Conservation (phyloP, 2,797 vertebrate species). For the Glyptemys insculpta region DNA sequence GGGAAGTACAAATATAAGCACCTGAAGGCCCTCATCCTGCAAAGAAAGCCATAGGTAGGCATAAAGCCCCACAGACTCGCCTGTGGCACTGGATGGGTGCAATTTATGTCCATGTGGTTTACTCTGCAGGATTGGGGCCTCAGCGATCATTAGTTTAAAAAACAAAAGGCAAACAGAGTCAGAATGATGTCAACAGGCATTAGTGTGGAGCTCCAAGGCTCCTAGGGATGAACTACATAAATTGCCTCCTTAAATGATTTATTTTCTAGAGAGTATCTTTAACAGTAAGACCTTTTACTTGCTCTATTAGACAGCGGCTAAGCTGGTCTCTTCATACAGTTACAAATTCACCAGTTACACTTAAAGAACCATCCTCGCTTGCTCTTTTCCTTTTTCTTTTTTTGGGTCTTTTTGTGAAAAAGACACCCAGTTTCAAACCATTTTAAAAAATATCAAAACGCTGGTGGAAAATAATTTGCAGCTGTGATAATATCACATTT, state of each 20-base stretch:
- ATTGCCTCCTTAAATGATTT: slow-evolving; percentile 16
- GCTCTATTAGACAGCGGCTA: slow-evolving; percentile 54
- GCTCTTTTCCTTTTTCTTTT: slow-evolving; percentile 52
- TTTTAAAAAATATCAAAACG: slow-evolving; percentile 65
- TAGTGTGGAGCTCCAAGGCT: background rate
- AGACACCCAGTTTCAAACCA: slow-evolving; percentile 68
- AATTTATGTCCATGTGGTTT: background rate
- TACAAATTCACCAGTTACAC: slow-evolving; percentile 66
- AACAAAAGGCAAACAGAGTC: background rate
- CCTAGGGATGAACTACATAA: background rate
- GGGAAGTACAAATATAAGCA: background rate
- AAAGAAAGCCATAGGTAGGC: background rate
- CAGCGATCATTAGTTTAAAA: background rate
- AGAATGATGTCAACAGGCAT: background rate
- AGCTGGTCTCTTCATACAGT: slow-evolving; percentile 30
- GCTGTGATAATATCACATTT: slow-evolving; percentile 85
- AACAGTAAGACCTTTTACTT: slow-evolving; percentile 38
- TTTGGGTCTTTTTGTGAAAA: slow-evolving; percentile 56
- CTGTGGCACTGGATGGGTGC: background rate
- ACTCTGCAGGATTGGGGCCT: background rate
- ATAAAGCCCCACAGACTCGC: background rate
- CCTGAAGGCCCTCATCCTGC: background rate
- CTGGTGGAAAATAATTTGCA: slow-evolving; percentile 84
- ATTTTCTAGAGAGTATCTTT: slow-evolving; percentile 34
- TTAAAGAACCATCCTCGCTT: slow-evolving; percentile 63